Percentiles rank a stretch among this genome's conserved stretches.
phyloP scores from a whole-genome alignment of 2,113 vertebrate genomes.

The Myotis yumanensis region DNA sequence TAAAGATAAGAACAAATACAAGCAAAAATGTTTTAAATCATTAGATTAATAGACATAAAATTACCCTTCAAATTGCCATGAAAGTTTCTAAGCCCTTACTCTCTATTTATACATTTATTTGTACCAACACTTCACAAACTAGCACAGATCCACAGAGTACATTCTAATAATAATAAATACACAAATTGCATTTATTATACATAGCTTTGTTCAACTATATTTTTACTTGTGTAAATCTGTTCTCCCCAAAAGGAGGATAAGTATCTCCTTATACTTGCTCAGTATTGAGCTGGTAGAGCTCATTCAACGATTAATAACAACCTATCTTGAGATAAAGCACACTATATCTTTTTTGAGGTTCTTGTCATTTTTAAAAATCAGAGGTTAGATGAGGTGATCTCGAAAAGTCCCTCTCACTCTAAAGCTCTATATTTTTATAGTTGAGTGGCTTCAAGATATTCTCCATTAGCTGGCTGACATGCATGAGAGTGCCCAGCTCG shows the following conservation, averaged over 20 bases:
- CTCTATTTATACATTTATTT: not conserved
- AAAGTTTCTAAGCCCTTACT: not conserved
- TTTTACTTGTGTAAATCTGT: slow-evolving; percentile 14
- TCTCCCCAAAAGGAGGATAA: not conserved
- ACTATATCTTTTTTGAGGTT: not conserved
- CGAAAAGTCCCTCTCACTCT: not conserved
- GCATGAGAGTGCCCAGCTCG: not conserved
- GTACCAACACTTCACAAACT: not conserved
- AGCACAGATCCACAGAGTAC: not conserved
- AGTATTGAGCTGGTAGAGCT: not conserved
- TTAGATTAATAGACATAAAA: slow-evolving; percentile 5
- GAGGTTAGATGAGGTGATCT: not conserved
- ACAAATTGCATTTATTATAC: not conserved
- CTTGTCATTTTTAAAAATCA: not conserved
- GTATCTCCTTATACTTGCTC: not conserved
- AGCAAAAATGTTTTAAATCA: not conserved
- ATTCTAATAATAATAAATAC: not conserved
- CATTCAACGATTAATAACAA: not conserved
- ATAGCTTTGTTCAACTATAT: not conserved
- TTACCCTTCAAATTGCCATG: not conserved
- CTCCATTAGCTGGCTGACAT: not conserved
- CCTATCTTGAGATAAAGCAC: not conserved
- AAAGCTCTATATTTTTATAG: not conserved
- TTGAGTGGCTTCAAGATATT: not conserved
- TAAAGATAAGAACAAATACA: slow-evolving; percentile 23